Percentiles rank a stretch among this genome's conserved stretches.
These are phyloP conservation scores for Nothocercus nigrocapillus DNA, from an alignment of 2,113 vertebrate species.

Conservation along the genomic window DNA sequence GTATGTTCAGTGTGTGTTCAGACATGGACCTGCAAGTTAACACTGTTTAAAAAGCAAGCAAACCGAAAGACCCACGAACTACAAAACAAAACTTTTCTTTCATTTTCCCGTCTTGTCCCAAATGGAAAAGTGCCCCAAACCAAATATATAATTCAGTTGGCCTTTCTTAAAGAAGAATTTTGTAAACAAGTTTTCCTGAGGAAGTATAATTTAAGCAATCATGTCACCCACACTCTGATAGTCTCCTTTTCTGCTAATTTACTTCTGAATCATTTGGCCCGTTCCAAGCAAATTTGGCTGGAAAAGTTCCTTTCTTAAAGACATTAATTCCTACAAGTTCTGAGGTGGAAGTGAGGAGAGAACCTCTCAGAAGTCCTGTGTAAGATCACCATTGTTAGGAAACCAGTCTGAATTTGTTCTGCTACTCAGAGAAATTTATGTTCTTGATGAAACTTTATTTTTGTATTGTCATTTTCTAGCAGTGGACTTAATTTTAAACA, in stretches of 20 bases:
- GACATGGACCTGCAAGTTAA: neutral
- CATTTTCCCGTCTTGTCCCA: neutral
- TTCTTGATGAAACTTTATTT: neutral
- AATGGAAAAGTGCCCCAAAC: neutral
- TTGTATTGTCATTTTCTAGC: neutral
- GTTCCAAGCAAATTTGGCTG: neutral
- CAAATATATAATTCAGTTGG: neutral
- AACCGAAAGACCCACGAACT: accelerated
- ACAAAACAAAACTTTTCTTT: accelerated
- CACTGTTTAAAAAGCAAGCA: neutral
- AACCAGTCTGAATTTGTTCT: neutral
- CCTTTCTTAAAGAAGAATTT: neutral
- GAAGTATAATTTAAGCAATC: neutral
- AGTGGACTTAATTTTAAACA: neutral
- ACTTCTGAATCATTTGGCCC: neutral
- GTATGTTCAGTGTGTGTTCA: constrained; percentile 76
- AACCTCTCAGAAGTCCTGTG: accelerated
- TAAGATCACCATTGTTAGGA: neutral
- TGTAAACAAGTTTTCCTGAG: neutral
- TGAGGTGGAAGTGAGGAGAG: neutral
- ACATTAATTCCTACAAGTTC: neutral
- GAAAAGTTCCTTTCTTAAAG: neutral
- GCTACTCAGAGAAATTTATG: neutral
- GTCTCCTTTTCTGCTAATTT: neutral
- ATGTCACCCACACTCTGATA: neutral